Conservation (phyloP, 2,888 invertebrate genomes). For the Drosophila phalerata region DNA sequence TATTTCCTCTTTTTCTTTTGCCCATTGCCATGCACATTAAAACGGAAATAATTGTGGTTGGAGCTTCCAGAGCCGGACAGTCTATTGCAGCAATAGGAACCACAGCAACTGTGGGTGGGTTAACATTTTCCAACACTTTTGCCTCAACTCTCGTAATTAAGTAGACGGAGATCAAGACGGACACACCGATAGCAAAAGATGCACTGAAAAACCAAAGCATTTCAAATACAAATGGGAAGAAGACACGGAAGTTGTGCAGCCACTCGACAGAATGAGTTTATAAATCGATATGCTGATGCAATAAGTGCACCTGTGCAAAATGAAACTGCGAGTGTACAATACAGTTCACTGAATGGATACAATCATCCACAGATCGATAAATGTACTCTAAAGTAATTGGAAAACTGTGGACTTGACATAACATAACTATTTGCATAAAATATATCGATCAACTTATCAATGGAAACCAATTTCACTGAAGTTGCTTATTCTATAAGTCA, state of each 20-base stretch:
- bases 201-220: slow-evolving; percentile 9
- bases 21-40: slow-evolving; percentile 46
- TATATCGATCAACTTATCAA: too few species aligned
- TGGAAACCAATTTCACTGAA: too few species aligned
- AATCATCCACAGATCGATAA: too few species aligned
- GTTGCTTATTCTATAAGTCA: too few species aligned
- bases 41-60: slow-evolving; percentile 73
- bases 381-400: too few species aligned
- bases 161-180: slow-evolving; percentile 31
- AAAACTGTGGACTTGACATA: too few species aligned
- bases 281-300: slow-evolving; percentile 31
- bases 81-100: slow-evolving; percentile 28
- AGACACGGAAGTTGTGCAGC: slow-evolving; percentile 7
- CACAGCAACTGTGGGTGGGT: slow-evolving; percentile 40
- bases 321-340: not conserved
- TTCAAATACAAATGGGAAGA: not conserved
- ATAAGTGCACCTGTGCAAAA: slow-evolving; percentile 8
- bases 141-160: slow-evolving; percentile 51
- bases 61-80: slow-evolving; percentile 25
- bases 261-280: slow-evolving; percentile 13
- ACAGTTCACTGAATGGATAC: not conserved
- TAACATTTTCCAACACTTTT: slow-evolving; percentile 43
- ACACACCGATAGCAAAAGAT: slow-evolving; percentile 8
- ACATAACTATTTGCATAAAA: too few species aligned
- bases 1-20: not conserved